Conservation (phyloP, 1,140 invertebrate species). For the Cephus cinctus region DNA sequence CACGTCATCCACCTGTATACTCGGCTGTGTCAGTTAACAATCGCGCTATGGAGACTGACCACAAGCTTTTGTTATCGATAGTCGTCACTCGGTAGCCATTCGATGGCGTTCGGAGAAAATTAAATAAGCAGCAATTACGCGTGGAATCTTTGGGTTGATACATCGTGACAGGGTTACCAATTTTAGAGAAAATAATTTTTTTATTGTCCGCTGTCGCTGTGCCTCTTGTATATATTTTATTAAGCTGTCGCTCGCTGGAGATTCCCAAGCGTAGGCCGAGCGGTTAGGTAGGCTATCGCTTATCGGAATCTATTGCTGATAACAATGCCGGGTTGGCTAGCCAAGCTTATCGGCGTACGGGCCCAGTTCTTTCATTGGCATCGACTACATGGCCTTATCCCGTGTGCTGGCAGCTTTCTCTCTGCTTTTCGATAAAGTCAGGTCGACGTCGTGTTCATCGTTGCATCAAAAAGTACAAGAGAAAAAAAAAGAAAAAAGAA, state of each 20-base stretch:
- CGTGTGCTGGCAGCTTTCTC: background rate
- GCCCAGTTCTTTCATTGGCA: background rate
- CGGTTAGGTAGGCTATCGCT: constrained; percentile 10
- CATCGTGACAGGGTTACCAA: no score
- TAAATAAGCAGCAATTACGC: no score
- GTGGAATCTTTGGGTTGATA: no score
- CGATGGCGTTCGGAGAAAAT: no score
- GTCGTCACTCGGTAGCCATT: no score
- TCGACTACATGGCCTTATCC: background rate
- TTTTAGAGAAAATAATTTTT: no score
- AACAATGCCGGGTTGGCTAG: constrained; percentile 1
- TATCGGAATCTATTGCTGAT: constrained; percentile 19
- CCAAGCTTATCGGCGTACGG: background rate
- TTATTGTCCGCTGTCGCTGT: no score
- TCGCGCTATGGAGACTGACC: no score
- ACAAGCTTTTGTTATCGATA: no score
- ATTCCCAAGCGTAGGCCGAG: background rate
- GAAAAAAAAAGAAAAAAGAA: no score
- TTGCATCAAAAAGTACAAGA: background rate
- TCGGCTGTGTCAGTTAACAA: no score
- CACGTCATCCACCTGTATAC: no score
- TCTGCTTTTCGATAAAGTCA: background rate
- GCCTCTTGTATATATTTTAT: background rate
- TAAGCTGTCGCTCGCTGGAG: background rate
- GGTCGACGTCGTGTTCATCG: background rate